Evolutionary conservation across 2,888 invertebrate genomes (phyloP).

Genomic region (Eupithecia exiguata): DNA sequence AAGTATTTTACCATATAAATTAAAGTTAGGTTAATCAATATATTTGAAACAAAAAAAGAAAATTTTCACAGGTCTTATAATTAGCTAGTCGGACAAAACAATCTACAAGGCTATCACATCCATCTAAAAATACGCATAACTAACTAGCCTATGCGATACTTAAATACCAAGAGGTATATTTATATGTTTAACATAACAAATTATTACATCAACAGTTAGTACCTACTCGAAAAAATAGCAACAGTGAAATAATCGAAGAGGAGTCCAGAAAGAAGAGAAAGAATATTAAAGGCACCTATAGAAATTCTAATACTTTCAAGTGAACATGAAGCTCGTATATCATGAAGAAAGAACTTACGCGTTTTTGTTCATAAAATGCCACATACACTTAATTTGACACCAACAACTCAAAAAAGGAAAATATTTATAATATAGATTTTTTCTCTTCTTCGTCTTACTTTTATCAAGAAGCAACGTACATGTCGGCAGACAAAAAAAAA

Average conservation of each 20-base stretch:
- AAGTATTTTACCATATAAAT: background rate
- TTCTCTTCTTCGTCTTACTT: background rate
- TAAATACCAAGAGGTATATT: background rate
- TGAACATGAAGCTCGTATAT: slow-evolving; percentile 14
- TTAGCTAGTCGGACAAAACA: background rate
- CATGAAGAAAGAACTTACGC: background rate
- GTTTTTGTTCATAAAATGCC: background rate
- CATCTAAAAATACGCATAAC: slow-evolving; percentile 50
- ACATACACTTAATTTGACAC: background rate
- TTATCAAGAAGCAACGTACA: background rate
- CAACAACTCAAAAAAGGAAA: background rate
- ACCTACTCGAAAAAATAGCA: slow-evolving; percentile 2
- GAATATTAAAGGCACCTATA: slow-evolving; percentile 32
- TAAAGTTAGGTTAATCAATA: background rate
- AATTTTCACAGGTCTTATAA: background rate
- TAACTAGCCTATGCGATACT: slow-evolving; percentile 35
- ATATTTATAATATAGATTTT: background rate
- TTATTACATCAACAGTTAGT: background rate
- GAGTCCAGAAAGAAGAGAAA: slow-evolving; percentile 20
- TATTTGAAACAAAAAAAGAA: background rate
- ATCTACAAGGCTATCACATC: slow-evolving; percentile 57
- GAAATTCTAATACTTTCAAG: slow-evolving; percentile 30
- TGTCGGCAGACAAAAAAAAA: background rate
- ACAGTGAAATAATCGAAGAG: background rate
- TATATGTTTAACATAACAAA: background rate